Conservation (phyloP, 2,797 vertebrate species). For the Anolis apletophallus region DNA sequence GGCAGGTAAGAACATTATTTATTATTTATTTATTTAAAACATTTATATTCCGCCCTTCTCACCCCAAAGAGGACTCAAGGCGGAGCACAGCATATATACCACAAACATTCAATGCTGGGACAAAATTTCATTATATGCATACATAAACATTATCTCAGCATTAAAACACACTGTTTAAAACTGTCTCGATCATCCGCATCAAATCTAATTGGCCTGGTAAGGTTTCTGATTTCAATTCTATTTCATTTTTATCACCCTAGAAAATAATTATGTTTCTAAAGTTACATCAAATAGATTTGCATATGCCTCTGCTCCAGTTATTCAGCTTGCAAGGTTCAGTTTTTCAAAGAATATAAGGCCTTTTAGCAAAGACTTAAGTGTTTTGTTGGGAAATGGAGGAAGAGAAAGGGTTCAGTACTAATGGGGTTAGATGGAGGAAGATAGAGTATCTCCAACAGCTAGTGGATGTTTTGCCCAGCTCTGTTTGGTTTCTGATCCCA, state of each 20-base stretch:
- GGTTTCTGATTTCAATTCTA: fast-evolving
- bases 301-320: neutral
- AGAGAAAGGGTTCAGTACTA: neutral
- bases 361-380: fast-evolving
- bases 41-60: too few relatives aligned
- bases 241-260: neutral
- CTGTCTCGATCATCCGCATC: too few relatives aligned
- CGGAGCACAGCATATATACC: too few relatives aligned
- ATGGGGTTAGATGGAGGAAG: too few relatives aligned
- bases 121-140: too few relatives aligned
- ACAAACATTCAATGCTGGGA: too few relatives aligned
- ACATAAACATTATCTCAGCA: too few relatives aligned
- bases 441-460: neutral
- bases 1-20: constrained; percentile 80
- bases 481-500: neutral
- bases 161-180: too few relatives aligned
- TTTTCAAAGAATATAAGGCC: fast-evolving
- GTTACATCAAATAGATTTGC: neutral
- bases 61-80: too few relatives aligned
- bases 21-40: too few relatives aligned
- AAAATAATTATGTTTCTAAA: neutral
- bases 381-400: neutral
- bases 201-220: too few relatives aligned
- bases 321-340: neutral
- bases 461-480: neutral